These are phyloP conservation scores for Parotocinclus haroldoi DNA, from an alignment of 2,797 vertebrate species.

Conservation along the genomic window DNA sequence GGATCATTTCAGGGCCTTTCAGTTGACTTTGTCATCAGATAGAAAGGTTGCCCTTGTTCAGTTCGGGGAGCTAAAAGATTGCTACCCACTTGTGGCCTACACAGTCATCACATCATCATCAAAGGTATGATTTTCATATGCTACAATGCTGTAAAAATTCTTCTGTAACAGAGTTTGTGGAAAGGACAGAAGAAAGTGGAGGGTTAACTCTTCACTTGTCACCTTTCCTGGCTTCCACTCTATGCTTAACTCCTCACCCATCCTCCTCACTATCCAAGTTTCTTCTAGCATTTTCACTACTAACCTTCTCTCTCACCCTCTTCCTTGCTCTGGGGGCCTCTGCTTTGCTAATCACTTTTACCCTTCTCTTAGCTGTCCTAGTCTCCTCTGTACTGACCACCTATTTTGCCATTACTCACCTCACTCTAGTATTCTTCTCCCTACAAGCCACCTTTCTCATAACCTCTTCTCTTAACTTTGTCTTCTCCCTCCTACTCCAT, in stretches of 20 bases:
- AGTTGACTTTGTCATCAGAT: conserved; percentile 42
- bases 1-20: conserved; percentile 43
- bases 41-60: conserved; percentile 45
- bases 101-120: conserved; percentile 39
- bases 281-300: not conserved
- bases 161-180: conserved; percentile 4
- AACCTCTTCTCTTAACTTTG: not conserved
- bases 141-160: not conserved
- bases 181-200: conserved; percentile 1
- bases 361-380: not conserved
- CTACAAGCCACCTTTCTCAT: not conserved
- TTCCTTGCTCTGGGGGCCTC: not conserved
- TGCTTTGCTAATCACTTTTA: conserved; percentile 1
- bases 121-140: conserved; percentile 29
- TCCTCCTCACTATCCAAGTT: conserved; percentile 1
- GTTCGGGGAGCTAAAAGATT: conserved; percentile 37
- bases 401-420: conserved; percentile 4
- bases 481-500: conserved; percentile 2
- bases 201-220: conserved; percentile 4
- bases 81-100: conserved; percentile 43
- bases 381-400: conserved; percentile 1
- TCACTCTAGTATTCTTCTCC: conserved; percentile 7
- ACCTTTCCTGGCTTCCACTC: not conserved
- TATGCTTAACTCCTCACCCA: not conserved
- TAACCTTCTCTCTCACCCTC: not conserved